Evolutionary conservation across 2,113 vertebrate species (phyloP), one percentile per base, ranked within the genome.

Genomic region (Pionites leucogaster): DNA sequence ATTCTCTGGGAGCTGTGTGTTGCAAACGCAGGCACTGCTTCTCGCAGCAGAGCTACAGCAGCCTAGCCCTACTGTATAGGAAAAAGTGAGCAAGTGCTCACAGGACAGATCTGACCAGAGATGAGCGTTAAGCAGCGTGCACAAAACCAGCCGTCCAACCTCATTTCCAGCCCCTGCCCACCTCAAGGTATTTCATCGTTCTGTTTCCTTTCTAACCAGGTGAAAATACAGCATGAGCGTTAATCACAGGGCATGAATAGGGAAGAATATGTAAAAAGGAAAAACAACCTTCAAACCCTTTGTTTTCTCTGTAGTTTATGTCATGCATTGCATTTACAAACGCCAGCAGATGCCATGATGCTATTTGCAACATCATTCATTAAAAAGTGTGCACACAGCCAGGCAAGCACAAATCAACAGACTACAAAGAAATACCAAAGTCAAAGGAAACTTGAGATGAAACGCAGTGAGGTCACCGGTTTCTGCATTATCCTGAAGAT

Each of bases 1-100:
- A 57, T 69, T 16, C 14, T 6, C 42, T 0, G 0, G 31, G 64
- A 52, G 1, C 18, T 1, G 7, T 13, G 33, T 1, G 0, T 8
- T 37, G 41, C 25, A 23, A 57, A 37, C 1, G 13, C 31, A 1
- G 1, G 3, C 2, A 2, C 5, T 44, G 22, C 2, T 49, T 16
- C 27, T 59, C 20, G 13, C 9, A 1, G 74, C 53, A 42, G 7
- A 29, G 5, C n/a, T 11, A 9, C 13, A 10, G 12, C 64, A 37
- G 42, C 8, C 12, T n/a, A 59, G 33, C 72, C 42, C 49, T 35
- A 24, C 33, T 59, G 57, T 14, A 23, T 23, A 16, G 57, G 57
- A 35, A 35, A 59, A 35, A 59, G 33, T 35, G 57, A 59, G 33
- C 57, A 59, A 59, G 57, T 35, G 57, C 57, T 37, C 17, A 7